Evolutionary conservation across 1,140 invertebrate genomes (phyloP), one percentile per base, ranked within the genome.

Genomic region (Caenorhabditis brenneri): DNA sequence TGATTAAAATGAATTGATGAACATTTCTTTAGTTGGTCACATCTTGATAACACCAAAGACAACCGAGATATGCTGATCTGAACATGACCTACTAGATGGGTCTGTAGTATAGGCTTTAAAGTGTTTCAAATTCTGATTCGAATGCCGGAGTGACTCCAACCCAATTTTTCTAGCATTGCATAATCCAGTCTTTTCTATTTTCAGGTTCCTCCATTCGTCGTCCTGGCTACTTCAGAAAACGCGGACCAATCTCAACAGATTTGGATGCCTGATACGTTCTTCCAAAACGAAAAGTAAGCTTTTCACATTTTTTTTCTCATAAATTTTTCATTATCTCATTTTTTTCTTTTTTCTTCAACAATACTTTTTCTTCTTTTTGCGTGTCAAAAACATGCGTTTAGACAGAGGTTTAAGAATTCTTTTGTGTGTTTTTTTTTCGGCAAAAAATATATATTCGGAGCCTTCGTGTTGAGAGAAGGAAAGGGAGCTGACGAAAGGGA

Each of bases 181-280:
- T n/a, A n/a, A n/a, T n/a, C n/a, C n/a, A n/a, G n/a, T n/a, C n/a
- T n/a, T n/a, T n/a, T n/a, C n/a, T n/a, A n/a, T n/a, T n/a, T n/a
- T n/a, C 58, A 85, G 58, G 79, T 87, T 22, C 89, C 89, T 36
- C 83, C 86, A 5, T 90, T 90, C 80, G 90, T 90, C 51, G 90
- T 90, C 10, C 80, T 91, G 15, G 89, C 89, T 6, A 90, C 89
- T 12, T 87, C 93, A 96, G 84, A 97, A 95, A 60, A 93, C 96
- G 89, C 97, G 95, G 42, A 96, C 97, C 91, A 95, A 95, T 29
- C 94, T 94, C 92, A 94, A 95, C 89, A 96, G 96, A 80, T 93
- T 78, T 97, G 96, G 96, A 97, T 97, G 95, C 96, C 96, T 16
- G 96, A 98, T 93, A 93, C 97, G 85, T 98, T 98, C 93, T 98